Evolutionary conservation across 2,888 invertebrate species (phyloP).

Genomic region (Aplocera efformata): DNA sequence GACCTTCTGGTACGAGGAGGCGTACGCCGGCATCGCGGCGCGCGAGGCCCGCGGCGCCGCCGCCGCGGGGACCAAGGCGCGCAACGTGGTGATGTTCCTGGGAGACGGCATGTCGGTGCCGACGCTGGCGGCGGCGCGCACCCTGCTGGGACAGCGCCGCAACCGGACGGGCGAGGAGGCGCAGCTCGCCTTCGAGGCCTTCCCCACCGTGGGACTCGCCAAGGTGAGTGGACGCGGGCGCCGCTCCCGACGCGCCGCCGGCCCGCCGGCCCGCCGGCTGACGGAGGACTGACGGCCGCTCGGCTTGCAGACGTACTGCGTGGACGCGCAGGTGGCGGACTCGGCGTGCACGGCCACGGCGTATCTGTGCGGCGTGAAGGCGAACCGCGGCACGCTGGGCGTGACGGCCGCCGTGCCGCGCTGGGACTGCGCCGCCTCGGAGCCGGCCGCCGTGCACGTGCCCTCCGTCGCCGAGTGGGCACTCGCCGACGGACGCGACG

Average conservation of each 20-base stretch:
- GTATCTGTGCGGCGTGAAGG: constrained; percentile 83
- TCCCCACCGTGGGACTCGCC: constrained; percentile 75
- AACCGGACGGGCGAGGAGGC: constrained; percentile 78
- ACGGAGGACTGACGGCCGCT: not conserved
- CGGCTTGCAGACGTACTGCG: constrained; percentile 71
- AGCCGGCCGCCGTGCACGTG: constrained; percentile 74
- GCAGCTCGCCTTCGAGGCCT: constrained; percentile 80
- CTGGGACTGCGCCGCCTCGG: constrained; percentile 80
- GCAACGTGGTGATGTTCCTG: constrained; percentile 84
- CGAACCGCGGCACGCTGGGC: constrained; percentile 82
- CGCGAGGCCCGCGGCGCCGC: constrained; percentile 42
- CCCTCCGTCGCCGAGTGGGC: constrained; percentile 84
- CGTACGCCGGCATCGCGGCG: constrained; percentile 25
- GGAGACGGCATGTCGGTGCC: constrained; percentile 88
- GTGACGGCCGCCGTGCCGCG: constrained; percentile 81
- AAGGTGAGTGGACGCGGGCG: constrained; percentile 29
- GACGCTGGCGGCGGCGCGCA: constrained; percentile 82
- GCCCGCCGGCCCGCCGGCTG: not conserved
- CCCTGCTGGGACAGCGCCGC: constrained; percentile 79
- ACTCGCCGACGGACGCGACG: constrained; percentile 60
- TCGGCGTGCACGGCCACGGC: constrained; percentile 86
- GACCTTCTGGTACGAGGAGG: constrained; percentile 27
- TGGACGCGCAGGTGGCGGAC: constrained; percentile 83
- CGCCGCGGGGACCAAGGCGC: constrained; percentile 42
- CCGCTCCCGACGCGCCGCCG: not conserved